Evolutionary conservation across 2,797 vertebrate genomes (phyloP).

Genomic region (Paedocypris micromegethes): DNA sequence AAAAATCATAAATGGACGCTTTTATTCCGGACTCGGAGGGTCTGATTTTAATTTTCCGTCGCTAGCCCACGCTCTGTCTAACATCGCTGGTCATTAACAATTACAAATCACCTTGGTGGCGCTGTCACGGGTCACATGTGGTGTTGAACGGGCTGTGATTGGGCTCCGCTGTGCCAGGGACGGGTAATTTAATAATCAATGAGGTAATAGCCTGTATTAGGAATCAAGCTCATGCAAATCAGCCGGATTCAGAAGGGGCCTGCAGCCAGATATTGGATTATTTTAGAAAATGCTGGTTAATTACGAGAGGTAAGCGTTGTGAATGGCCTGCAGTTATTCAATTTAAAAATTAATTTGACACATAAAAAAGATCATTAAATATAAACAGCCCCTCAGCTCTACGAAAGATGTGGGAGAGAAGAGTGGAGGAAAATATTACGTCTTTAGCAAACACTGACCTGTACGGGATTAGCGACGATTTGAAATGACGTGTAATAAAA

Average conservation of each 20-base stretch:
- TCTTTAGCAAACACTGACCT: slow-evolving; percentile 17
- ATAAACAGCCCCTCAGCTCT: slow-evolving; percentile 58
- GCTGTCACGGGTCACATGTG: slow-evolving; percentile 35
- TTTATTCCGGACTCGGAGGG: slow-evolving; percentile 38
- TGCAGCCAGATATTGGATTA: slow-evolving; percentile 49
- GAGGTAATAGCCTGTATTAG: slow-evolving; percentile 49
- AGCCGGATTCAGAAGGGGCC: slow-evolving; percentile 44
- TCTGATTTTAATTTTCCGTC: slow-evolving; percentile 41
- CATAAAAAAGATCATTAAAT: slow-evolving; percentile 66
- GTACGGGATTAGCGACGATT: background rate
- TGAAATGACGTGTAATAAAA: no score
- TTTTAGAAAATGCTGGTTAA: slow-evolving; percentile 64
- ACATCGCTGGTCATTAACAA: slow-evolving; percentile 56
- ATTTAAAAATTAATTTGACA: slow-evolving; percentile 68
- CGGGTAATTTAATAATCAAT: slow-evolving; percentile 51
- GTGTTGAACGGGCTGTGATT: slow-evolving; percentile 50
- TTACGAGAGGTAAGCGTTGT: slow-evolving; percentile 64
- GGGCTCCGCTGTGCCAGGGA: slow-evolving; percentile 39
- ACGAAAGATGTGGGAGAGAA: slow-evolving; percentile 43
- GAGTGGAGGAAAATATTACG: slow-evolving; percentile 33
- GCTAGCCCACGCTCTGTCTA: slow-evolving; percentile 44
- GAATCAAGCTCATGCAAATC: slow-evolving; percentile 53
- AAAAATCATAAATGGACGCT: slow-evolving; percentile 29
- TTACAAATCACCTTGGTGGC: slow-evolving; percentile 51
- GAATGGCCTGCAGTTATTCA: slow-evolving; percentile 64